Conservation (phyloP, 1,140 invertebrate genomes). For the Orchestia grillus region DNA sequence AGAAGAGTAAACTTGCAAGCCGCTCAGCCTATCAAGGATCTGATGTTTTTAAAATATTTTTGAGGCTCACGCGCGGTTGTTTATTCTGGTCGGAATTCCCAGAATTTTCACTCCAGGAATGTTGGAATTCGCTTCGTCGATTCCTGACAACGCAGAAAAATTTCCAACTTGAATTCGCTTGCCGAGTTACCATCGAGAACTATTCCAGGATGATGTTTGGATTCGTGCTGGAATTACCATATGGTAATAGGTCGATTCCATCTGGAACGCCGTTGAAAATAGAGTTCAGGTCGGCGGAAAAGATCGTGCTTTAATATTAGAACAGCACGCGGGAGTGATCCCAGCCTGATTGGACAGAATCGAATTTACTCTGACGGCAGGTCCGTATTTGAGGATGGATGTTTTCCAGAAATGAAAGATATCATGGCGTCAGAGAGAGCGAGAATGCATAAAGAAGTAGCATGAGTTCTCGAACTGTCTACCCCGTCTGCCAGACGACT, state of each 20-base stretch:
- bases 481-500: too few species aligned
- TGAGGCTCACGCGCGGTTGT: neutral
- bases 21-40: too few species aligned
- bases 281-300: neutral
- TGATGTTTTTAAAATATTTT: too few species aligned
- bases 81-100: constrained; percentile 16
- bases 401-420: neutral
- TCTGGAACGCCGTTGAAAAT: neutral
- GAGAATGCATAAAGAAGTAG: too few species aligned
- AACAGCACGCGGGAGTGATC: neutral
- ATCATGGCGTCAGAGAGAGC: neutral
- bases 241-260: constrained; percentile 49
- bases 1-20: too few species aligned
- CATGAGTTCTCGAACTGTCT: too few species aligned
- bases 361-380: neutral
- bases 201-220: constrained; percentile 44
- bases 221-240: constrained; percentile 39
- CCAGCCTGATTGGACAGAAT: constrained; percentile 8
- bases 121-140: constrained; percentile 5
- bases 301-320: constrained; percentile 28
- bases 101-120: constrained; percentile 13
- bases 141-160: constrained; percentile 28
- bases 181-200: constrained; percentile 7
- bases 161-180: constrained; percentile 16
- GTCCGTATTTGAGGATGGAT: neutral